A percentile compares a stretch with the other conserved stretches of the same genome.
These are phyloP conservation scores for Poecile atricapillus DNA, from an alignment of 2,113 vertebrate species.

Conservation along the genomic window DNA sequence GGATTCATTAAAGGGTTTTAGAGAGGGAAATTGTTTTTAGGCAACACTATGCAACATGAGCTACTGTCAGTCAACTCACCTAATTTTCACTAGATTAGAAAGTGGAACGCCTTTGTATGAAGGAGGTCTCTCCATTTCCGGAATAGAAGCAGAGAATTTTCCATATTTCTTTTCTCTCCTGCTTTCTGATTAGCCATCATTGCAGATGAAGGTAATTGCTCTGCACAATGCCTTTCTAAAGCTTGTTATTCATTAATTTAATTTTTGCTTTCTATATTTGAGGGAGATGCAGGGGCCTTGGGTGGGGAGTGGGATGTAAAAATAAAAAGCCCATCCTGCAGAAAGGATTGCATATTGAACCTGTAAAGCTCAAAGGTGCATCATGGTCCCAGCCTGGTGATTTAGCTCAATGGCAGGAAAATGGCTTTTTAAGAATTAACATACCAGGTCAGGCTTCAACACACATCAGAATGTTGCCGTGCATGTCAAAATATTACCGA, in stretches of 20 bases:
- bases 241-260: neutral
- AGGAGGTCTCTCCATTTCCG: neutral
- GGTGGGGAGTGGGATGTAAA: neutral
- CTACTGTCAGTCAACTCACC: neutral
- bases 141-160: neutral
- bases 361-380: neutral
- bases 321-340: neutral
- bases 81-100: neutral
- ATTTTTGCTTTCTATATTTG: neutral
- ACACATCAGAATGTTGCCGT: neutral
- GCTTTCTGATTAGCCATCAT: neutral
- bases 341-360: neutral
- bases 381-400: neutral
- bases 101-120: neutral
- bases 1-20: neutral
- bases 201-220: neutral
- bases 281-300: fast-evolving
- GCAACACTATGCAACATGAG: neutral
- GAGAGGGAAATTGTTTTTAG: neutral
- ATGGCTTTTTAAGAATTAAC: neutral
- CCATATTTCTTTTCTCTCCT: neutral
- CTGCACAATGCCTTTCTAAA: neutral
- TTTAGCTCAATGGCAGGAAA: neutral
- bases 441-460: neutral
- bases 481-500: neutral